These are phyloP conservation scores for Amazona guildingii DNA, from an alignment of 2,113 vertebrate species.

Conservation along the genomic window DNA sequence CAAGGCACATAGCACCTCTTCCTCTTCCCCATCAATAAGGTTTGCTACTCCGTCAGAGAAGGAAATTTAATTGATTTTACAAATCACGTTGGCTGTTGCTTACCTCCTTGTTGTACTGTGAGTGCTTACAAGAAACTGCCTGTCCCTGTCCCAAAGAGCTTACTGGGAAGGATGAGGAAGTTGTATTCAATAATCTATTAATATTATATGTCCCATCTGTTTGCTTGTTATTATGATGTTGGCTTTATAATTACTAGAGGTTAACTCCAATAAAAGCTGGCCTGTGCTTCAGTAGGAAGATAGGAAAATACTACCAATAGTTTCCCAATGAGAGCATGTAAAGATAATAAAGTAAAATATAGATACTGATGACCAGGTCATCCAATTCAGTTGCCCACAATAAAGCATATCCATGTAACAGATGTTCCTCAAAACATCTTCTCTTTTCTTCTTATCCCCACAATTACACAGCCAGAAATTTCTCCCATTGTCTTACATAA, in stretches of 20 bases:
- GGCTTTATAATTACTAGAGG: neutral
- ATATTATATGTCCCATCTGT: conserved; percentile 1
- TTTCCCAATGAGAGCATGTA: neutral
- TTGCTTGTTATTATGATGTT: neutral
- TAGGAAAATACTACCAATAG: neutral
- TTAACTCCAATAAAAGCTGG: neutral
- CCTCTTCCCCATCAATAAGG: neutral
- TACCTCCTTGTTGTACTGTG: neutral
- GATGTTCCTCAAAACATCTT: neutral
- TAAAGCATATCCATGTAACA: neutral
- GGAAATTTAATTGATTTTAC: neutral
- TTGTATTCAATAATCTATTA: conserved; percentile 32
- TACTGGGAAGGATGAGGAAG: conserved; percentile 13
- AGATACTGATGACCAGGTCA: neutral
- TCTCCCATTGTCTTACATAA: neutral
- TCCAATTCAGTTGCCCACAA: neutral
- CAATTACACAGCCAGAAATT: neutral
- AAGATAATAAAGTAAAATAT: neutral
- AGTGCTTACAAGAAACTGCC: neutral
- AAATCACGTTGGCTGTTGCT: neutral
- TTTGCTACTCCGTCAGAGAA: neutral
- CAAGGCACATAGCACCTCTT: neutral
- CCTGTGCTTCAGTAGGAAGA: neutral
- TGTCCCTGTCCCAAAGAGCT: neutral
- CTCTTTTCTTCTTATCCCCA: neutral